A percentile compares a stretch with the other conserved stretches of the same genome.
These are phyloP conservation scores for Jaculus jaculus DNA, from an alignment of 2,113 vertebrate genomes.

Conservation along the genomic window DNA sequence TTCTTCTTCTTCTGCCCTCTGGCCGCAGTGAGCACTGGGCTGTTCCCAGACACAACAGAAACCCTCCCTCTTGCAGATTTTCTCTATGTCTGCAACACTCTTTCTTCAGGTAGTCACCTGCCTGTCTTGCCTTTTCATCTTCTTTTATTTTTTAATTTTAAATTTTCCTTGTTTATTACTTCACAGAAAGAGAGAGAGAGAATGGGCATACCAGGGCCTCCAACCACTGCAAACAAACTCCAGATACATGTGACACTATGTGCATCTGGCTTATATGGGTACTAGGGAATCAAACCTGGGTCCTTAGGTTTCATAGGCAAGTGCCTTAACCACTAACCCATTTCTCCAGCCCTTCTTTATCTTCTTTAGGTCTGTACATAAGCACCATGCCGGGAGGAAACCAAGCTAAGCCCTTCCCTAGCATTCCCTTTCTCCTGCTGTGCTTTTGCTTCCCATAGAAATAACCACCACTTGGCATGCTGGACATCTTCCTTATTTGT, in stretches of 20 bases:
- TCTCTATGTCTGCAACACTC: no score
- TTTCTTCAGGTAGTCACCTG: neutral
- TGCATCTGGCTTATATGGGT: no score
- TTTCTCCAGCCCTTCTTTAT: no score
- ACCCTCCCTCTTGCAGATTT: no score
- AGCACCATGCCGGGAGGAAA: neutral
- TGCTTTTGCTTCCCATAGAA: neutral
- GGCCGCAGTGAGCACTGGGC: neutral
- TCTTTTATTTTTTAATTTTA: neutral
- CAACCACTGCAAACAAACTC: no score
- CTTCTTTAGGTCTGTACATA: neutral
- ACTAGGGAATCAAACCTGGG: no score
- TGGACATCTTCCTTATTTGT: neutral
- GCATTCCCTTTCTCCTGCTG: neutral
- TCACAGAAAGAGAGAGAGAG: no score
- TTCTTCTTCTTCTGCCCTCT: neutral
- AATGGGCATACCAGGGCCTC: no score
- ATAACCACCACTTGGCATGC: neutral
- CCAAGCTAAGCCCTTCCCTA: neutral
- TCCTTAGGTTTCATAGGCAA: no score
- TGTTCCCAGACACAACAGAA: neutral
- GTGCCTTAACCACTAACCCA: no score
- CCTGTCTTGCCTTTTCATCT: neutral
- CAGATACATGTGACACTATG: no score
- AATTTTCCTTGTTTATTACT: no score